phyloP scores from a whole-genome alignment of 2,888 invertebrate species.

The Galerucella nymphaeae region DNA sequence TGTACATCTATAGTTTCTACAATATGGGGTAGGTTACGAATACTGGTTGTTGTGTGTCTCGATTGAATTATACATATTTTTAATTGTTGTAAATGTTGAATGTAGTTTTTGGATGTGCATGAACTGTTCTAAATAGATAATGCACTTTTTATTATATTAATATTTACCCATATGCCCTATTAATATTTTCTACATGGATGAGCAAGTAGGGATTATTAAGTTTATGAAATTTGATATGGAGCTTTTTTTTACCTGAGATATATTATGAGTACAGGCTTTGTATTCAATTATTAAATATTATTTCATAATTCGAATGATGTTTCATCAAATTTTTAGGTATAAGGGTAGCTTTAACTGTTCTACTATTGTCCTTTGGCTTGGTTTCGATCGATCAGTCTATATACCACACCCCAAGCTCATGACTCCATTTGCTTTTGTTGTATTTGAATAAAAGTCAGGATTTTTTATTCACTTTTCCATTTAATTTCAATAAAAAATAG shows the following conservation, averaged over 20 bases:
- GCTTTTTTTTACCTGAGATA: conserved; percentile 46
- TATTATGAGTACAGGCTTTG: conserved; percentile 40
- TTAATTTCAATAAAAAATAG: neutral
- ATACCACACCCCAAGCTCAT: conserved; percentile 34
- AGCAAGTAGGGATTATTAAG: conserved; percentile 34
- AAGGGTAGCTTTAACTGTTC: conserved; percentile 4
- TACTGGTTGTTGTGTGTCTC: conserved; percentile 32
- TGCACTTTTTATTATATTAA: conserved; percentile 33
- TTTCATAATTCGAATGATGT: conserved; percentile 47
- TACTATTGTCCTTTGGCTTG: conserved; percentile 37
- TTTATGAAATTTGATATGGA: conserved; percentile 47
- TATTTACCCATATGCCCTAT: conserved; percentile 37
- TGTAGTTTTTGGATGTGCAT: conserved; percentile 40
- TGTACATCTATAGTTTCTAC: conserved; percentile 22
- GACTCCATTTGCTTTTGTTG: conserved; percentile 18
- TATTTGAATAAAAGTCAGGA: neutral
- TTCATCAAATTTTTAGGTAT: conserved; percentile 26
- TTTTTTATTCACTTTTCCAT: neutral
- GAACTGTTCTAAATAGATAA: conserved; percentile 35
- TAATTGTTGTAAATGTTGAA: conserved; percentile 32
- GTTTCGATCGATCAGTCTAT: conserved; percentile 22
- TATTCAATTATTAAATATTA: conserved; percentile 50
- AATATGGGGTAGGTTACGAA: conserved; percentile 53
- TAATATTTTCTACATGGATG: conserved; percentile 40
- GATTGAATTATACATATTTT: conserved; percentile 26